Evolutionary conservation across 2,888 invertebrate genomes (phyloP).

Genomic region (Scaptomyza cyrtandrae): DNA sequence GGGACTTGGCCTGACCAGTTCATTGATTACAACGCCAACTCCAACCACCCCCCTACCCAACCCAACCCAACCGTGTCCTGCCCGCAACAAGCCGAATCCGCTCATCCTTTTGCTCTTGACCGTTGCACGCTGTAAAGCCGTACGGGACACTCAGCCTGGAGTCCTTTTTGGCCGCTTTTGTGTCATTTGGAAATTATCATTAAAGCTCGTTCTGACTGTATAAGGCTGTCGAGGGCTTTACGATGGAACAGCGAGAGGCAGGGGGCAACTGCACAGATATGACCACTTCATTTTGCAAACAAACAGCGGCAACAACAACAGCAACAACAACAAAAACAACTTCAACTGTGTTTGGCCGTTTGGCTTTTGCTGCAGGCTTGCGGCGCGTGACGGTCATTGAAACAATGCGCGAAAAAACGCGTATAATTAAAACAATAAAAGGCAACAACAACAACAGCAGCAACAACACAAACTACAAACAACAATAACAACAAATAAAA

Average conservation of each 20-base stretch:
- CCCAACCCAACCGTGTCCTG: background rate
- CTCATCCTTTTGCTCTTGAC: background rate
- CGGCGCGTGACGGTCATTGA: slow-evolving; percentile 75
- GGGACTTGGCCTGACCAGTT: slow-evolving; percentile 51
- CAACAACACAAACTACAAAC: slow-evolving; percentile 24
- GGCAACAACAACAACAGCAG: slow-evolving; percentile 42
- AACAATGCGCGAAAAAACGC: slow-evolving; percentile 76
- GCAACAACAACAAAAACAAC: slow-evolving; percentile 33
- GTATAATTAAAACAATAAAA: slow-evolving; percentile 77
- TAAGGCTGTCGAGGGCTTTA: background rate
- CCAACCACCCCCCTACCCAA: background rate
- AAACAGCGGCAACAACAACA: slow-evolving; percentile 38
- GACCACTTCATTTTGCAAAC: slow-evolving; percentile 74
- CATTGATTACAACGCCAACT: slow-evolving; percentile 62
- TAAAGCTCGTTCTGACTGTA: slow-evolving; percentile 48
- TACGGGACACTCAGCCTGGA: slow-evolving; percentile 23
- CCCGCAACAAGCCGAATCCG: background rate
- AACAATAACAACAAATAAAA: slow-evolving; percentile 20
- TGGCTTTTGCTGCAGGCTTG: slow-evolving; percentile 50
- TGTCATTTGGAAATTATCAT: slow-evolving; percentile 78
- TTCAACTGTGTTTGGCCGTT: slow-evolving; percentile 46
- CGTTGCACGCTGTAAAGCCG: background rate
- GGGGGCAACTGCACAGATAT: slow-evolving; percentile 52
- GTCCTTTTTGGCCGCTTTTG: slow-evolving; percentile 54
- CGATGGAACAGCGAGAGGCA: background rate